Evolutionary conservation across 2,113 vertebrate genomes (phyloP).

Genomic region (Pan troglodytes): NHGRI_mPanTro3-v2.1_pri NC_072398.2:19269001-19269500

Average conservation of each 20-base stretch:
- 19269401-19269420: neutral
- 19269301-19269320: neutral
- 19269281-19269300: neutral
- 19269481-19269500: neutral
- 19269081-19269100: conserved; percentile 63
- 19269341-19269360: neutral
- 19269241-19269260: neutral
- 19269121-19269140: conserved; percentile 70
- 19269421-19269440: neutral
- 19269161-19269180: conserved; percentile 62
- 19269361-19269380: fast-evolving
- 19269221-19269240: conserved; percentile 17
- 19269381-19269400: neutral
- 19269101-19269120: conserved; percentile 64
- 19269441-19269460: neutral
- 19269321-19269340: neutral
- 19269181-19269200: conserved; percentile 56
- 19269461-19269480: neutral
- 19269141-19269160: conserved; percentile 59
- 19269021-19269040: conserved; percentile 78
- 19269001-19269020: conserved; percentile 76
- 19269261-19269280: conserved; percentile 15
- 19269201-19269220: conserved; percentile 63
- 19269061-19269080: conserved; percentile 50
- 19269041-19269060: conserved; percentile 69